A percentile compares a stretch with the other conserved stretches of the same genome.
phyloP scores from a whole-genome alignment of 2,888 invertebrate genomes.

The Chrysopilus asiliformis region DNA sequence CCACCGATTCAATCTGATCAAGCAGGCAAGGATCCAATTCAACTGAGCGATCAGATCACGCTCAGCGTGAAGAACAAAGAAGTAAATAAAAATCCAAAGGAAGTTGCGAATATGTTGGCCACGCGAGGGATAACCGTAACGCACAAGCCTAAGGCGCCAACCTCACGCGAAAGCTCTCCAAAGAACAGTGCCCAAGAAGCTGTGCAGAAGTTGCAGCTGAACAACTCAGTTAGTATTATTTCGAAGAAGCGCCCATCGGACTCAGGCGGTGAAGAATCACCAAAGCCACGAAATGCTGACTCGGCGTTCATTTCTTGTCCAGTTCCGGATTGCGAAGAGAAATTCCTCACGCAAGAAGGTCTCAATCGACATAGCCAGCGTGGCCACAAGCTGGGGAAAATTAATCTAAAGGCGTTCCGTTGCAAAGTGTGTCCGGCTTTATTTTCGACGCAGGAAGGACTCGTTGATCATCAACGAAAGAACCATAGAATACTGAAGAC shows the following conservation, averaged over 20 bases:
- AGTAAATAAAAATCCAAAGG: constrained; percentile 52
- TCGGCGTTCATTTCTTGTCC: constrained; percentile 16
- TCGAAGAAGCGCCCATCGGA: constrained; percentile 38
- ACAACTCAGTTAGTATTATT: constrained; percentile 48
- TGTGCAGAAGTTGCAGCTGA: constrained; percentile 36
- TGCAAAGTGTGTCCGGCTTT: constrained; percentile 61
- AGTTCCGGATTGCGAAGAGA: constrained; percentile 37
- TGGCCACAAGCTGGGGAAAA: constrained; percentile 15
- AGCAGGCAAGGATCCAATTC: constrained; percentile 43
- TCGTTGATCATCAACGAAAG: constrained; percentile 50
- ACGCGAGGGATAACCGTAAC: constrained; percentile 67
- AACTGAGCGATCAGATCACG: constrained; percentile 59
- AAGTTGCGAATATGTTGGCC: constrained; percentile 63
- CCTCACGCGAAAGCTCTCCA: constrained; percentile 36
- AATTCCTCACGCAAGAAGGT: constrained; percentile 36
- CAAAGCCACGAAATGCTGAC: constrained; percentile 1
- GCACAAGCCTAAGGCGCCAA: constrained; percentile 37
- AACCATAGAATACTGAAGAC: constrained; percentile 41
- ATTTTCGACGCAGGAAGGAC: constrained; percentile 48
- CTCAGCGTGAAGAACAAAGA: constrained; percentile 44
- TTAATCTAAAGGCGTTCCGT: constrained; percentile 31
- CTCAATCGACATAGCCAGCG: constrained; percentile 36
- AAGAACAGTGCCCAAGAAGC: constrained; percentile 34
- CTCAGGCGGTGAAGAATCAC: background rate
- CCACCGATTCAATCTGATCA: constrained; percentile 6